A percentile compares a stretch with the other conserved stretches of the same genome.
phyloP scores from a whole-genome alignment of 2,797 vertebrate species.

The Typhlichthys eigenmanni region DNA sequence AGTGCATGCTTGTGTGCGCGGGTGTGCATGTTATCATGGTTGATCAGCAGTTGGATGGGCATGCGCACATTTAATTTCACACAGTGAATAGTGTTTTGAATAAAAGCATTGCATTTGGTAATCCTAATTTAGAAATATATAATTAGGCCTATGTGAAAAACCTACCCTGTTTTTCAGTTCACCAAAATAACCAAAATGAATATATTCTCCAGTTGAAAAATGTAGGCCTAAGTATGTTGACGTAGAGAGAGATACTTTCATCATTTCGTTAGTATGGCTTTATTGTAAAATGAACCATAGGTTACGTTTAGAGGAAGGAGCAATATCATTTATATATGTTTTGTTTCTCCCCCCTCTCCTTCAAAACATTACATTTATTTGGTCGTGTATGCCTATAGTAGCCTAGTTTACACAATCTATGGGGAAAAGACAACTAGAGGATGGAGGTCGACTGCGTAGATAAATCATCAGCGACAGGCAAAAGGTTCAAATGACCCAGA shows the following conservation, averaged over 20 bases:
- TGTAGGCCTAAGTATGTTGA: too few relatives aligned
- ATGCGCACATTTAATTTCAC: constrained; percentile 39
- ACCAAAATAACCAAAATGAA: too few relatives aligned
- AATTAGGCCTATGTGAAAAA: too few relatives aligned
- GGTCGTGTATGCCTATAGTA: constrained; percentile 38
- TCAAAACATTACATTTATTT: constrained; percentile 34
- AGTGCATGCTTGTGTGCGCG: not conserved
- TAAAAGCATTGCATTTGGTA: constrained; percentile 26
- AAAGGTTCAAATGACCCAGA: constrained; percentile 61
- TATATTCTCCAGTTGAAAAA: too few relatives aligned
- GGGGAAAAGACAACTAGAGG: constrained; percentile 9
- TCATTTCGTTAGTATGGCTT: too few relatives aligned
- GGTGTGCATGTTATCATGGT: not conserved
- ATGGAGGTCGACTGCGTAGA: constrained; percentile 29
- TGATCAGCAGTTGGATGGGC: constrained; percentile 27
- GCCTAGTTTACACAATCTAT: constrained; percentile 41
- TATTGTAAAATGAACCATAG: too few relatives aligned
- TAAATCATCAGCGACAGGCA: constrained; percentile 62
- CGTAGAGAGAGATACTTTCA: too few relatives aligned
- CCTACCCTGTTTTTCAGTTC: too few relatives aligned
- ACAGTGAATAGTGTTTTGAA: constrained; percentile 38
- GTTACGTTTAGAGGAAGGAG: too few relatives aligned
- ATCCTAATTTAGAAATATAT: not conserved
- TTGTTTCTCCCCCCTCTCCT: constrained; percentile 11
- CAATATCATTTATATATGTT: constrained; percentile 5